A percentile compares a stretch with the other conserved stretches of the same genome.
Evolutionary conservation across 2,888 invertebrate species (phyloP).

Genomic region (Cosmorhoe ocellata): DNA sequence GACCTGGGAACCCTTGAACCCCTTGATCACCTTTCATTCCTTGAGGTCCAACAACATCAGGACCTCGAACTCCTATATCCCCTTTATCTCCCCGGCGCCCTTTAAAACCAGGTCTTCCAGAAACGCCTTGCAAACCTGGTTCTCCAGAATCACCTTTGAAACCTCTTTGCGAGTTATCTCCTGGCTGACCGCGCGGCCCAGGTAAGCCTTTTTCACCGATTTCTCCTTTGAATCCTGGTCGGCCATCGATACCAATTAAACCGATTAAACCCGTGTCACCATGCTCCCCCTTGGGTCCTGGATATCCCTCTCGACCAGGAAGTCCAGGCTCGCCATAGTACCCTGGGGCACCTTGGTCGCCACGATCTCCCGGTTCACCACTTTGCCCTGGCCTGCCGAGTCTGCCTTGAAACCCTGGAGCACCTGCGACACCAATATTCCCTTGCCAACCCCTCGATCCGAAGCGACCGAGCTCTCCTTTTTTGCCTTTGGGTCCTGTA

Average conservation of each 20-base stretch:
- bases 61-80: conserved; percentile 81
- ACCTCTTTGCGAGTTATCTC: conserved; percentile 84
- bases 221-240: conserved; percentile 66
- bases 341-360: conserved; percentile 88
- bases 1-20: conserved; percentile 78
- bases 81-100: conserved; percentile 81
- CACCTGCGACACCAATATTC: conserved; percentile 61
- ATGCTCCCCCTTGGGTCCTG: conserved; percentile 51
- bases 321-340: conserved; percentile 75
- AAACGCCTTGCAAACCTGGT: conserved; percentile 77
- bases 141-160: conserved; percentile 80
- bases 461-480: conserved; percentile 78
- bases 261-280: conserved; percentile 54
- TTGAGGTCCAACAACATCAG: conserved; percentile 63
- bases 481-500: conserved; percentile 76
- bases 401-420: conserved; percentile 68
- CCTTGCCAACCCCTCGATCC: conserved; percentile 69
- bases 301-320: conserved; percentile 44
- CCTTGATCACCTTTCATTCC: conserved; percentile 86
- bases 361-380: conserved; percentile 85
- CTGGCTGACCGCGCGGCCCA: conserved; percentile 82
- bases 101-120: conserved; percentile 63
- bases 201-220: conserved; percentile 77
- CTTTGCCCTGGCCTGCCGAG: conserved; percentile 51
- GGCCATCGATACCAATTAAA: conserved; percentile 52